These are phyloP conservation scores for Petromus typicus DNA, from an alignment of 2,113 vertebrate species.

Conservation along the genomic window DNA sequence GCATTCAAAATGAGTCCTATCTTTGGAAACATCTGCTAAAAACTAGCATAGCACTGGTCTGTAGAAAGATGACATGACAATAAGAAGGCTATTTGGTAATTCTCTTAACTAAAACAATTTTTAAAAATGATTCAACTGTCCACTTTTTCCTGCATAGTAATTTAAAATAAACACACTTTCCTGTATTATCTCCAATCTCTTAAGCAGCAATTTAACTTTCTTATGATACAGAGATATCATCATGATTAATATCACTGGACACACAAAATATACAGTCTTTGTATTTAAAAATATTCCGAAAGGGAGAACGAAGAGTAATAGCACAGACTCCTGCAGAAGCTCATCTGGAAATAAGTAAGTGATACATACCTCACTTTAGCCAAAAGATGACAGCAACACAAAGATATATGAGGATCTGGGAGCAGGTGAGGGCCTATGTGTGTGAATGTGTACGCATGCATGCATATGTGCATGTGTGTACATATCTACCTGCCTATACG, in stretches of 20 bases:
- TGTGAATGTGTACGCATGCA: not conserved
- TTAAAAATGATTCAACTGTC: not conserved
- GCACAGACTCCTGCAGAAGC: not conserved
- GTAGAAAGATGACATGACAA: not conserved
- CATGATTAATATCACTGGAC: not conserved
- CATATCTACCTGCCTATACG: too few species aligned
- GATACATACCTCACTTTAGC: not conserved
- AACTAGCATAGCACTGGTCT: slow-evolving; percentile 18
- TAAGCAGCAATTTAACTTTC: slow-evolving; percentile 24
- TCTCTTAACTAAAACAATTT: not conserved
- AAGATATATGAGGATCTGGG: not conserved
- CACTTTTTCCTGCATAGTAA: not conserved
- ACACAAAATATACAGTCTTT: not conserved
- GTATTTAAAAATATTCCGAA: not conserved
- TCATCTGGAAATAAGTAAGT: not conserved
- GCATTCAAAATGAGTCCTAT: slow-evolving; percentile 42
- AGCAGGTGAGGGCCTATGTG: not conserved
- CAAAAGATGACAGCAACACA: not conserved
- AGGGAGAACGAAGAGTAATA: not conserved
- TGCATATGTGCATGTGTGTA: not conserved
- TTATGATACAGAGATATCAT: not conserved
- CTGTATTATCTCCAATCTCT: not conserved
- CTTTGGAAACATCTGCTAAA: slow-evolving; percentile 44
- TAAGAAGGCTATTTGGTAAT: not conserved
- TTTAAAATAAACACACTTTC: not conserved